Evolutionary conservation across 2,888 invertebrate species (phyloP).

Genomic region (Leptinotarsa tumamoca): DNA sequence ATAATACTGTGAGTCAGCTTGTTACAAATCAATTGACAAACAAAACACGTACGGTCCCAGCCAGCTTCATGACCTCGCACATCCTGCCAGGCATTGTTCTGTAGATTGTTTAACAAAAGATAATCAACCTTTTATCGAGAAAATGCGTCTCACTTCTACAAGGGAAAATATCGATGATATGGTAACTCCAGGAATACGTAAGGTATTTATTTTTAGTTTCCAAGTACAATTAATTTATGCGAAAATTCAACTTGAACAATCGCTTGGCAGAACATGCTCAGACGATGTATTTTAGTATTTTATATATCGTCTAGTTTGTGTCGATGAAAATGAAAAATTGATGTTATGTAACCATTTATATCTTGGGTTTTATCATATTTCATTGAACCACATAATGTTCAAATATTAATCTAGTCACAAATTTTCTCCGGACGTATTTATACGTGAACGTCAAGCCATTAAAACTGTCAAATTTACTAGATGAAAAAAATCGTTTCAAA

Average conservation of each 20-base stretch:
- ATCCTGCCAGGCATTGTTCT: slow-evolving; percentile 32
- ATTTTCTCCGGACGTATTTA: neutral
- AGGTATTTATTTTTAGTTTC: slow-evolving; percentile 5
- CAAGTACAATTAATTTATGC: slow-evolving; percentile 5
- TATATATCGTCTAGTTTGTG: slow-evolving; percentile 5
- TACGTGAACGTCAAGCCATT: neutral
- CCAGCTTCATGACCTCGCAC: slow-evolving; percentile 33
- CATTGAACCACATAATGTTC: neutral
- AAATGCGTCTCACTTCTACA: slow-evolving; percentile 8
- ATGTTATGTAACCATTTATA: neutral
- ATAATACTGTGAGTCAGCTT: slow-evolving; percentile 13
- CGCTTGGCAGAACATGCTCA: slow-evolving; percentile 9
- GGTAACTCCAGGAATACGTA: neutral
- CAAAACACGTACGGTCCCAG: slow-evolving; percentile 14
- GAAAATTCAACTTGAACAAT: slow-evolving; percentile 21
- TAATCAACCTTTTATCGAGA: neutral
- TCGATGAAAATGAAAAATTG: slow-evolving; percentile 11
- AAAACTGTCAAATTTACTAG: too few relatives aligned
- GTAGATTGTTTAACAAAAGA: slow-evolving; percentile 17
- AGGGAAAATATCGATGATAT: slow-evolving; percentile 22
- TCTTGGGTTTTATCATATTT: slow-evolving; percentile 9
- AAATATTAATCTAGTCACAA: neutral
- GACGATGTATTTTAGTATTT: slow-evolving; percentile 17
- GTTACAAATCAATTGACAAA: slow-evolving; percentile 27
- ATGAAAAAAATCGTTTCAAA: too few relatives aligned